Percentiles rank a stretch among this genome's conserved stretches.
Evolutionary conservation across 2,797 vertebrate species (phyloP).

Genomic region (Sphenodon punctatus): DNA sequence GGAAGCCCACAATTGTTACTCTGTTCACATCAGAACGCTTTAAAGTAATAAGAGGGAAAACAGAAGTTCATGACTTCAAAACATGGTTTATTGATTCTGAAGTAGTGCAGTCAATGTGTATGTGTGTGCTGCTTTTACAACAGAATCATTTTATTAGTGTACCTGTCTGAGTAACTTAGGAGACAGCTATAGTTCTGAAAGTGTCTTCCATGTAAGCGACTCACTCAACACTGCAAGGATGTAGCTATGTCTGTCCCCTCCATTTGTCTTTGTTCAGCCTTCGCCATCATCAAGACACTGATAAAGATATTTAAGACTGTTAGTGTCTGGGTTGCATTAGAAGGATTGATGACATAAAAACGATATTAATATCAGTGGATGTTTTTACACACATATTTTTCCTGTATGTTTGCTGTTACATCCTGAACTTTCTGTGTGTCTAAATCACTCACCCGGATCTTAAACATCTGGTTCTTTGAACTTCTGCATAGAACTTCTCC

Average conservation of each 20-base stretch:
- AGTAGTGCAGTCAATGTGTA: neutral
- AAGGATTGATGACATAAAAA: too few species aligned
- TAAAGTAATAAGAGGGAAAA: fast-evolving
- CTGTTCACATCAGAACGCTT: neutral
- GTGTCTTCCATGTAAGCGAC: neutral
- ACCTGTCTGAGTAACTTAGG: neutral
- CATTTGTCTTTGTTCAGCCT: neutral
- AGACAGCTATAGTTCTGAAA: neutral
- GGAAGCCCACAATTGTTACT: neutral
- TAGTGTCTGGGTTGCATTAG: too few species aligned
- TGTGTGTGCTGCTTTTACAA: neutral
- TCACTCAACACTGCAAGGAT: neutral
- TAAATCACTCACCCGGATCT: too few species aligned
- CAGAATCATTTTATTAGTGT: neutral
- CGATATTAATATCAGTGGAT: too few species aligned
- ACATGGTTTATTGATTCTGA: neutral
- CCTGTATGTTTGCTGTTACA: too few species aligned
- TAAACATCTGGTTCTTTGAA: too few species aligned
- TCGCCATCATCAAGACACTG: too few species aligned
- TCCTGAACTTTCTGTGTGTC: too few species aligned
- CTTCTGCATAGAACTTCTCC: too few species aligned
- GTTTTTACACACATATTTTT: too few species aligned
- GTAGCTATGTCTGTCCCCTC: neutral
- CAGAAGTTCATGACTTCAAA: neutral
- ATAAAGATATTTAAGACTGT: too few species aligned